A percentile compares a stretch with the other conserved stretches of the same genome.
Conservation (phyloP, 2,113 vertebrate species). For the Anoplopoma fimbria region DNA sequence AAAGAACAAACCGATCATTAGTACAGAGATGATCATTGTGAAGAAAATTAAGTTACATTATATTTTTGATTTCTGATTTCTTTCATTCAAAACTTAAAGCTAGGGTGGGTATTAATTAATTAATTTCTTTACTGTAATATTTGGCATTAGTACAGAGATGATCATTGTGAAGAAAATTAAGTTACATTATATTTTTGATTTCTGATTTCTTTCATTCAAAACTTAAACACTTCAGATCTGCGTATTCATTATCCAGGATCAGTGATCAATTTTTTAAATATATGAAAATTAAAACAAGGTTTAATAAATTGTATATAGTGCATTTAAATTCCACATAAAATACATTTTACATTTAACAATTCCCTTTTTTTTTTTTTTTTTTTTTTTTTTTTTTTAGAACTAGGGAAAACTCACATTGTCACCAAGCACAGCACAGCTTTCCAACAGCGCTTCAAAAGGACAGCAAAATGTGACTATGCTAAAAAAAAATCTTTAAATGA, state of each 20-base stretch:
- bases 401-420: not conserved
- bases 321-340: not conserved
- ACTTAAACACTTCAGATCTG: not conserved
- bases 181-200: no score
- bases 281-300: not conserved
- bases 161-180: no score
- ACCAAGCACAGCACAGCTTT: not conserved
- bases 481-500: not conserved
- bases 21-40: no score
- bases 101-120: no score
- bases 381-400: not conserved
- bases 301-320: not conserved
- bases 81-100: no score
- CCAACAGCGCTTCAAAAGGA: not conserved
- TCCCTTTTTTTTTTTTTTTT: no score
- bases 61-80: no score
- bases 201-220: not conserved
- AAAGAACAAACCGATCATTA: no score
- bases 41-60: no score
- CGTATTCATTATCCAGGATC: not conserved
- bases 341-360: not conserved
- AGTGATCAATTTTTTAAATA: not conserved
- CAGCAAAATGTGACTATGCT: not conserved
- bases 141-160: no score
- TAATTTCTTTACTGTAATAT: no score